These are phyloP conservation scores for Drosophila tanythrix DNA, from an alignment of 2,888 invertebrate genomes.

Conservation along the genomic window DNA sequence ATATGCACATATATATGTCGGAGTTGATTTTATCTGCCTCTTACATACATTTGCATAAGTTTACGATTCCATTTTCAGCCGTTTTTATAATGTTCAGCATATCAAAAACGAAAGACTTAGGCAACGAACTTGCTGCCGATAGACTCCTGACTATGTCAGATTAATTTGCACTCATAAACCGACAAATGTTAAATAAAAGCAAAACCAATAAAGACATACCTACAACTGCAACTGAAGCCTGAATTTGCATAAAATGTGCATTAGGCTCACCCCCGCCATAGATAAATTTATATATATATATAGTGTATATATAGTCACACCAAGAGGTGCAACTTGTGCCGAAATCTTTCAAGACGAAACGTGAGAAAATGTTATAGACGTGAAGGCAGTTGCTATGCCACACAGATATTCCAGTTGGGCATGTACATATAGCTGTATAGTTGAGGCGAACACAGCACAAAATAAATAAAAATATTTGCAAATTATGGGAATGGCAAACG, in stretches of 20 bases:
- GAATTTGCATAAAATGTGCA: slow-evolving; percentile 80
- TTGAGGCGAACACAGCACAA: slow-evolving; percentile 37
- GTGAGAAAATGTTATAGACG: slow-evolving; percentile 80
- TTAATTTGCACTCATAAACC: slow-evolving; percentile 58
- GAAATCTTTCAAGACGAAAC: slow-evolving; percentile 80
- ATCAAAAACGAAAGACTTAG: slow-evolving; percentile 57
- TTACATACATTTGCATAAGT: too few species aligned
- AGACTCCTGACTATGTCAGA: slow-evolving; percentile 16
- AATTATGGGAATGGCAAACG: slow-evolving; percentile 80
- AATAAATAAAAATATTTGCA: slow-evolving; percentile 72
- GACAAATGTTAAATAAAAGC: slow-evolving; percentile 25
- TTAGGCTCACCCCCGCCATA: slow-evolving; percentile 73
- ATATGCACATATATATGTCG: background rate
- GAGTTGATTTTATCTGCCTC: background rate
- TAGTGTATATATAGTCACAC: slow-evolving; percentile 10
- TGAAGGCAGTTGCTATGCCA: slow-evolving; percentile 54
- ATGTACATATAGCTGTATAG: slow-evolving; percentile 17
- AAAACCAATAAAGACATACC: slow-evolving; percentile 22
- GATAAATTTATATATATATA: background rate
- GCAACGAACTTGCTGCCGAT: slow-evolving; percentile 67
- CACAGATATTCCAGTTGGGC: slow-evolving; percentile 28
- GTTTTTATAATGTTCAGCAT: background rate
- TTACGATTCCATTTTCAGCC: background rate
- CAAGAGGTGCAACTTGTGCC: slow-evolving; percentile 79
- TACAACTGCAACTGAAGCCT: slow-evolving; percentile 30